Evolutionary conservation across 2,113 vertebrate species (phyloP).

Genomic region (Pseudopodoces humilis): DNA sequence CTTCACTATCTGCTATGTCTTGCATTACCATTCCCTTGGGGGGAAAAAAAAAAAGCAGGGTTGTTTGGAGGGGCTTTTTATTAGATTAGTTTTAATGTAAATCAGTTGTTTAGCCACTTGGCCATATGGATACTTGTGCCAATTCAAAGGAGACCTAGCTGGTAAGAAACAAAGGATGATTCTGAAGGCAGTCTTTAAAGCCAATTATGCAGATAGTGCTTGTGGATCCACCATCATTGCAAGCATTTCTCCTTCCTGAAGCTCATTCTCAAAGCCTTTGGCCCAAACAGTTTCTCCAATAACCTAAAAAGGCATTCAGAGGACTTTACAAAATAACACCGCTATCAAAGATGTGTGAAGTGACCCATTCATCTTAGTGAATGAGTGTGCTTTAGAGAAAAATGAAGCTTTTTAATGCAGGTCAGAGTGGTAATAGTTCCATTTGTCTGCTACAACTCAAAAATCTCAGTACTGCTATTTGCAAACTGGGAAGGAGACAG

Average conservation of each 20-base stretch:
- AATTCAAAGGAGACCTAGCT: neutral
- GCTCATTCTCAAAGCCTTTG: neutral
- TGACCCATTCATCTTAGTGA: neutral
- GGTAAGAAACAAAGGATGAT: neutral
- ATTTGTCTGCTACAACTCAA: neutral
- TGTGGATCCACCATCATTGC: neutral
- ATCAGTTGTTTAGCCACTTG: neutral
- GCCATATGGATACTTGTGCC: neutral
- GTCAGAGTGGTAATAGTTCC: neutral
- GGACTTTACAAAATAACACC: neutral
- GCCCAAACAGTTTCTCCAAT: neutral
- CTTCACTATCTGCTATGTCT: neutral
- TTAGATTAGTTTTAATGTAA: neutral
- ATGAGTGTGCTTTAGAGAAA: neutral
- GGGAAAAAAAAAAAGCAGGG: neutral
- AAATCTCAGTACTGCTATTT: neutral
- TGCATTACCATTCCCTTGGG: neutral
- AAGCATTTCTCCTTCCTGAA: neutral
- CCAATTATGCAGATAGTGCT: neutral
- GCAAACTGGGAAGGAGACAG: neutral
- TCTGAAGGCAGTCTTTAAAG: neutral
- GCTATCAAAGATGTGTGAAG: neutral
- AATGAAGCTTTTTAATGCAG: neutral
- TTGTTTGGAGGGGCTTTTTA: neutral
- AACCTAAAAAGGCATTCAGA: neutral